Evolutionary conservation across 2,888 invertebrate genomes (phyloP).

Genomic region (Melipona beecheii): DNA sequence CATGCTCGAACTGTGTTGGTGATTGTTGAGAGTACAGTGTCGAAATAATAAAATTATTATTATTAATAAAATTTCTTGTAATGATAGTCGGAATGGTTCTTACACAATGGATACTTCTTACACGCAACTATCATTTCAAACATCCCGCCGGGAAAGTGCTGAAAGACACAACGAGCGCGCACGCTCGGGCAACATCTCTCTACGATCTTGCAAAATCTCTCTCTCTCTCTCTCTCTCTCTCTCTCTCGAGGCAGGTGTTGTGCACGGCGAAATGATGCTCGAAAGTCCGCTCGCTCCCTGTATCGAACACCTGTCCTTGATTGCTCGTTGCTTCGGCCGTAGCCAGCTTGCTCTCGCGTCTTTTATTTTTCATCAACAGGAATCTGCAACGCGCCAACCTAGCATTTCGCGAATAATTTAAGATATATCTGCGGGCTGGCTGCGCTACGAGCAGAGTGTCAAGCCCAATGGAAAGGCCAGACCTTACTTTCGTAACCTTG

Average conservation of each 20-base stretch:
- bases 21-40: too few relatives aligned
- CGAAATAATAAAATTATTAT: too few relatives aligned
- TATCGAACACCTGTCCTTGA: conserved; percentile 63
- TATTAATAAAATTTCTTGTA: too few relatives aligned
- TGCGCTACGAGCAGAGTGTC: not conserved
- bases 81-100: too few relatives aligned
- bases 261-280: conserved; percentile 11
- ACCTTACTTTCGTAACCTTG: conserved; percentile 51
- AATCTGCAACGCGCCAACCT: conserved; percentile 27
- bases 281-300: conserved; percentile 39
- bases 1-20: too few relatives aligned
- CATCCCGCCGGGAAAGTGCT: too few relatives aligned
- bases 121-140: too few relatives aligned
- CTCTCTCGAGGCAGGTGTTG: conserved; percentile 55
- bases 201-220: conserved; percentile 56
- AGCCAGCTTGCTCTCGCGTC: not conserved
- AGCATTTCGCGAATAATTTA: conserved; percentile 36
- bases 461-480: not conserved
- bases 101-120: too few relatives aligned
- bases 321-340: conserved; percentile 17
- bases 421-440: conserved; percentile 31
- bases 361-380: conserved; percentile 28
- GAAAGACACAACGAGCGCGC: not conserved
- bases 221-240: conserved; percentile 29
- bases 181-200: not conserved